phyloP scores from a whole-genome alignment of 1,140 invertebrate genomes.

The Mizuhopecten yessoensis region DNA sequence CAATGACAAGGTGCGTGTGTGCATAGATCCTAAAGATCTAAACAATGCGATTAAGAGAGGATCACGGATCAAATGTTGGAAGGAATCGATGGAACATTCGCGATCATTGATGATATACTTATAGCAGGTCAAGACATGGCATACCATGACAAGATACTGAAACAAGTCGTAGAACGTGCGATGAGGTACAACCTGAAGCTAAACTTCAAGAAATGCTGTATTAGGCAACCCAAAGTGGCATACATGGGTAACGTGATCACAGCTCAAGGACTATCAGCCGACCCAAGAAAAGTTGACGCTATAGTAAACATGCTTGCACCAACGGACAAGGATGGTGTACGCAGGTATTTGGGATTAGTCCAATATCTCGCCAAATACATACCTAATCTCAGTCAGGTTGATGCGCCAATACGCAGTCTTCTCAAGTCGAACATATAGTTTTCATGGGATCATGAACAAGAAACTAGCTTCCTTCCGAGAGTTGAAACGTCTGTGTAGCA shows the following conservation, averaged over 20 bases:
- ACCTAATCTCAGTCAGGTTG: conserved; percentile 78
- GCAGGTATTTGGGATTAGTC: conserved; percentile 73
- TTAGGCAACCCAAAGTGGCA: conserved; percentile 54
- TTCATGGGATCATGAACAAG: conserved; percentile 53
- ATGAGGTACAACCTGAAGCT: conserved; percentile 69
- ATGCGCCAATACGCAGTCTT: conserved; percentile 62
- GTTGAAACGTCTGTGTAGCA: conserved; percentile 43
- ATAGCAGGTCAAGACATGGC: conserved; percentile 55
- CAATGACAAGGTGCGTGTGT: too few species aligned
- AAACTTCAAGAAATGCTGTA: conserved; percentile 59
- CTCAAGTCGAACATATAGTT: conserved; percentile 49
- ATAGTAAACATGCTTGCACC: conserved; percentile 65
- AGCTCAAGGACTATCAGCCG: conserved; percentile 78
- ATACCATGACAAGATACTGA: conserved; percentile 63
- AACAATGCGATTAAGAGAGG: conserved; percentile 15
- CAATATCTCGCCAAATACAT: conserved; percentile 79
- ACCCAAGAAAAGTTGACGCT: conserved; percentile 79
- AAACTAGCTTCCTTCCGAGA: conserved; percentile 7
- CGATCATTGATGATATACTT: conserved; percentile 81
- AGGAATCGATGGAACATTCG: conserved; percentile 52
- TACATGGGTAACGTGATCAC: conserved; percentile 75
- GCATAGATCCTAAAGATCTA: too few species aligned
- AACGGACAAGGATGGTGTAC: conserved; percentile 55
- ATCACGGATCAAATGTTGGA: conserved; percentile 59
- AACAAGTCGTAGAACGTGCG: conserved; percentile 80